Base-by-base conservation (phyloP, 2,888 invertebrate species). In the Branchellion lobata region DNA sequence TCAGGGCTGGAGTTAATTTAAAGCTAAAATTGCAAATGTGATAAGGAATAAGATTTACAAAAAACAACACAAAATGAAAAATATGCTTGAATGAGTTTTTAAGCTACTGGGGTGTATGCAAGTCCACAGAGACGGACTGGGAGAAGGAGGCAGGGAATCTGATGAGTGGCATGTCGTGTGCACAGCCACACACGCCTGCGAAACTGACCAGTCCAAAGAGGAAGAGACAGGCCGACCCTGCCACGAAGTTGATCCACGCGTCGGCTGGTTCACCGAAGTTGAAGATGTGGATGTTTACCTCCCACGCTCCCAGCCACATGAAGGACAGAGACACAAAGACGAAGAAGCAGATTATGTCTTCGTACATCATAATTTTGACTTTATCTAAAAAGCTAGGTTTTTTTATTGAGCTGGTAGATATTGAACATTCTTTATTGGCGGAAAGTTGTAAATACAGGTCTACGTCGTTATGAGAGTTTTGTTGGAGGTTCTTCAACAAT, bases 221-320 rank as follows among this genome's bases (percentile, higher is more conserved):
- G 14, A 81, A 24, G 18, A 81, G 68, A 0, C 79, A 57, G 18
- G 72, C 36, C 8, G 80, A 65, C 8, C 82, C 82, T 14, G 78
- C 34, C 11, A 36, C 53, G 31, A 80, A 76, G 75, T 81, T 80
- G 11, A 82, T 75, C 82, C 81, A 81, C 18, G 81, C 82, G 11
- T 80, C 81, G 1, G 76, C n/a, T 31, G 24, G 24, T 29, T 53
- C 68, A 74, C 81, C 81, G 11, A 76, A 5, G 5, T 80, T 61
- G n/a, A 82, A 40, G 73, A 75, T 80, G 18, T 5, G 18, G 27
- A 73, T 71, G 53, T 79, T 80, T 2, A 81, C 53, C 29, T 80
- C 79, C 82, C 82, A 82, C 2, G 31, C 73, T 0, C 82, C 82
- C 0, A 82, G 65, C 82, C 82, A 82, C 0, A 80, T 34, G 27